Evolutionary conservation across 2,113 vertebrate genomes (phyloP).

Genomic region (Triplophysa siluroides): DNA sequence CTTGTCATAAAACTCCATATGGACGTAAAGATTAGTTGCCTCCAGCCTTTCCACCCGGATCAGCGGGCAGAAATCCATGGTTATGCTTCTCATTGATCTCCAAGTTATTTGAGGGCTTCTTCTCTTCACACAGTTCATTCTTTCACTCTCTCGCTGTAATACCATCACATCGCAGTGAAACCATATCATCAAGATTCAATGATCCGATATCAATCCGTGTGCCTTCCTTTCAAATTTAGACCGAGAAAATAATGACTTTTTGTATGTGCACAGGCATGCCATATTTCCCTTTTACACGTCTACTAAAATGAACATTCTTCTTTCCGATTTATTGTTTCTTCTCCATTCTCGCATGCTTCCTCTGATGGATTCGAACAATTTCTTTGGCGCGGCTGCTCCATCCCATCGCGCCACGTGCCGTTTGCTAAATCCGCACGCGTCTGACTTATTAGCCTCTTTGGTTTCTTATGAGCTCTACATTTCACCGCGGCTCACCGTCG

Average conservation of each 20-base stretch:
- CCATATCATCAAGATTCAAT: not conserved
- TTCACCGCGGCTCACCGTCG: slow-evolving; percentile 42
- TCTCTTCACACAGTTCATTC: slow-evolving; percentile 32
- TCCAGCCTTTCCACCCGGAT: slow-evolving; percentile 41
- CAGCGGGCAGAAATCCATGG: slow-evolving; percentile 45
- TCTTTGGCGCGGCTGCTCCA: slow-evolving; percentile 9
- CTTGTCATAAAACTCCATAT: slow-evolving; percentile 25
- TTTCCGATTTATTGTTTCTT: not conserved
- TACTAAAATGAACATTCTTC: slow-evolving; percentile 13
- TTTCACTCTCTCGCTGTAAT: slow-evolving; percentile 1
- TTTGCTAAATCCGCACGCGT: slow-evolving; percentile 45
- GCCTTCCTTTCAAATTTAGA: slow-evolving; percentile 16
- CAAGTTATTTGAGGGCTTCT: slow-evolving; percentile 37
- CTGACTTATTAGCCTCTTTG: slow-evolving; percentile 54
- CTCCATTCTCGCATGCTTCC: not conserved
- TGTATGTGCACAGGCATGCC: slow-evolving; percentile 18
- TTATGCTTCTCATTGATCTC: slow-evolving; percentile 41
- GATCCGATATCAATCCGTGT: not conserved
- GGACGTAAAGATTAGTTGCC: slow-evolving; percentile 35
- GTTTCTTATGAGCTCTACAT: slow-evolving; percentile 54
- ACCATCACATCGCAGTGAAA: not conserved
- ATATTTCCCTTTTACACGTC: slow-evolving; percentile 18
- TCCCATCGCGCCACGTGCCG: slow-evolving; percentile 6
- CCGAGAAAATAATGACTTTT: slow-evolving; percentile 24
- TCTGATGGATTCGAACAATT: slow-evolving; percentile 33